These are phyloP conservation scores for Babylonia areolata DNA, from an alignment of 1,140 invertebrate species.

Conservation along the genomic window DNA sequence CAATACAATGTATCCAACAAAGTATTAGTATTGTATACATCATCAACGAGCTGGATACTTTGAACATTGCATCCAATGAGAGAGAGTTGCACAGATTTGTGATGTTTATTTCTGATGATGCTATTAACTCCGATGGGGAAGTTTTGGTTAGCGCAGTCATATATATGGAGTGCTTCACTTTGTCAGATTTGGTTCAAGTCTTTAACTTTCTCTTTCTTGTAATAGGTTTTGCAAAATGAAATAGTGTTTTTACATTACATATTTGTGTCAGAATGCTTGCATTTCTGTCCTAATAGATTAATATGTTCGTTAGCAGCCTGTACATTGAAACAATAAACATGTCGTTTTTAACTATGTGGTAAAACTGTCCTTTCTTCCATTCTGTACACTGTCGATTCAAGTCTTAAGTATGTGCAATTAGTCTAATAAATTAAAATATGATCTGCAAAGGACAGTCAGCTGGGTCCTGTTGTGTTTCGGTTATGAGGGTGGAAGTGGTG, in stretches of 20 bases:
- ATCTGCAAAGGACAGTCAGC: constrained; percentile 12
- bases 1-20: neutral
- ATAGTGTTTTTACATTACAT: constrained; percentile 6
- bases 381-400: constrained; percentile 25
- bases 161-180: neutral
- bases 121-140: neutral
- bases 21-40: constrained; percentile 5
- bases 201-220: neutral
- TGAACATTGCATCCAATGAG: neutral
- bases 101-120: neutral
- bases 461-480: neutral
- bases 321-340: neutral
- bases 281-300: constrained; percentile 6
- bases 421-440: constrained; percentile 23
- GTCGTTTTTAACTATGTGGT: constrained; percentile 1
- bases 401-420: constrained; percentile 34
- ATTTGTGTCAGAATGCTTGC: constrained; percentile 4
- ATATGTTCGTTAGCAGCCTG: constrained; percentile 5
- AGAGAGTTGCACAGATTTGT: neutral
- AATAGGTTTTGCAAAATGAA: neutral
- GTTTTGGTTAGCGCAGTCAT: neutral
- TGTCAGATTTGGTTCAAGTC: neutral
- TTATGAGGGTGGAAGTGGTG: neutral
- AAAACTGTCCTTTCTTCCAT: constrained; percentile 17
- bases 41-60: neutral